Conservation (phyloP, 1,140 invertebrate genomes). For the Pseudomyrmex concolor region DNA sequence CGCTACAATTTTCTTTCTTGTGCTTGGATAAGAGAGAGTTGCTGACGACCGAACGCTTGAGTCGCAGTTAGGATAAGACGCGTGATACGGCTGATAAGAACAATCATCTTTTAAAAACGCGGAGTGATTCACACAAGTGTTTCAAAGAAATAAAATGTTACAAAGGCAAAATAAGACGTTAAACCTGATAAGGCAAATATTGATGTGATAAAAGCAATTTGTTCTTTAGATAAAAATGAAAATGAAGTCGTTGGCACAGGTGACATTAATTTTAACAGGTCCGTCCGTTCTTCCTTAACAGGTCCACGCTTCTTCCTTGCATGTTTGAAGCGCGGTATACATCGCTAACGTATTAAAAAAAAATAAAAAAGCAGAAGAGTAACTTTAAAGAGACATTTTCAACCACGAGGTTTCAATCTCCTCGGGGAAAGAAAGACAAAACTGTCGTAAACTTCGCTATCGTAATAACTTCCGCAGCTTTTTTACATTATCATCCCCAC, state of each 20-base stretch:
- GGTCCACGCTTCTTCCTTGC: too few relatives aligned
- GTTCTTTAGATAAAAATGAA: not conserved
- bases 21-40: too few relatives aligned
- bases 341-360: not conserved
- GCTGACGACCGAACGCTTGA: not conserved
- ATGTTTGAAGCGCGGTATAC: not conserved
- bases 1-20: not conserved
- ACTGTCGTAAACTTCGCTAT: slow-evolving; percentile 8
- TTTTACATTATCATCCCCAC: slow-evolving; percentile 54
- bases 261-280: slow-evolving; percentile 27
- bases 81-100: not conserved
- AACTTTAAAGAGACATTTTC: too few relatives aligned
- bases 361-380: too few relatives aligned
- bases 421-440: not conserved
- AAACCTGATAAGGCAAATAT: not conserved
- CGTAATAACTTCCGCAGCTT: slow-evolving; percentile 32
- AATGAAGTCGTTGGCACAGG: slow-evolving; percentile 4
- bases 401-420: not conserved
- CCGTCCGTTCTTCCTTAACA: too few relatives aligned
- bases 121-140: not conserved
- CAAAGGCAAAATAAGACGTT: too few relatives aligned
- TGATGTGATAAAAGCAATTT: not conserved
- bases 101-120: not conserved
- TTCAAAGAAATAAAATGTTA: not conserved
- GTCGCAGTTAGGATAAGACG: not conserved